These are phyloP conservation scores for Girardinus metallicus DNA, from an alignment of 2,797 vertebrate species.

Conservation along the genomic window DNA sequence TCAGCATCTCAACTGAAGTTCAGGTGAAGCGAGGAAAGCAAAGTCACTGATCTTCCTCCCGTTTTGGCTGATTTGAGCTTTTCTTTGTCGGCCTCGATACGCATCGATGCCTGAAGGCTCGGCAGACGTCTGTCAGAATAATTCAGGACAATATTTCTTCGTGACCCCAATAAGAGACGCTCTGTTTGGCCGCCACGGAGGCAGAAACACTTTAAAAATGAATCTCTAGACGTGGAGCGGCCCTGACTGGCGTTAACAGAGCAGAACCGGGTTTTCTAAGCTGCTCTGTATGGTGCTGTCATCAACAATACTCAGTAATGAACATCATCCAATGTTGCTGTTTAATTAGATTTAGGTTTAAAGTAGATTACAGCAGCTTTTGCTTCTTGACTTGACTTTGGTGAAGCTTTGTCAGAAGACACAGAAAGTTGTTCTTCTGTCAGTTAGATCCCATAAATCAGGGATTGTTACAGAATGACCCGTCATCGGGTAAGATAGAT, in stretches of 20 bases:
- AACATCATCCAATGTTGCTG: neutral
- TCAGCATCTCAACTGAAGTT: neutral
- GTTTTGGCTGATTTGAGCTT: slow-evolving; percentile 18
- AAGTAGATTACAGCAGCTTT: slow-evolving; percentile 15
- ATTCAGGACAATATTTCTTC: slow-evolving; percentile 62
- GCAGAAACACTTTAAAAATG: slow-evolving; percentile 35
- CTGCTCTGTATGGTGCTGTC: neutral
- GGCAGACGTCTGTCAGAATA: slow-evolving; percentile 59
- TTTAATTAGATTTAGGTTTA: slow-evolving; percentile 7
- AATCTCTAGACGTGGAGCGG: slow-evolving; percentile 30
- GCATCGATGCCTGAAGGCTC: slow-evolving; percentile 51
- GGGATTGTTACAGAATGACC: neutral
- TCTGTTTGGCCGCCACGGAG: slow-evolving; percentile 49
- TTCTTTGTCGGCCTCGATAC: slow-evolving; percentile 51
- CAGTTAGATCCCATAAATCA: too few species aligned
- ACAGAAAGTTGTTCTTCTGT: slow-evolving; percentile 1
- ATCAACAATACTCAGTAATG: neutral
- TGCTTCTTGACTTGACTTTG: slow-evolving; percentile 9
- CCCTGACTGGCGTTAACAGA: neutral
- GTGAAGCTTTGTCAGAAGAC: neutral
- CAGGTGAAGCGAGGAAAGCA: neutral
- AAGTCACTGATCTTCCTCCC: neutral
- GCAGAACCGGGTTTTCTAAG: neutral
- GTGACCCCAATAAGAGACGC: slow-evolving; percentile 59
- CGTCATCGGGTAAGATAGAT: neutral